Evolutionary conservation across 2,797 vertebrate species (phyloP), one percentile per base, ranked within the genome.

Genomic region (Callimico goeldii): DNA sequence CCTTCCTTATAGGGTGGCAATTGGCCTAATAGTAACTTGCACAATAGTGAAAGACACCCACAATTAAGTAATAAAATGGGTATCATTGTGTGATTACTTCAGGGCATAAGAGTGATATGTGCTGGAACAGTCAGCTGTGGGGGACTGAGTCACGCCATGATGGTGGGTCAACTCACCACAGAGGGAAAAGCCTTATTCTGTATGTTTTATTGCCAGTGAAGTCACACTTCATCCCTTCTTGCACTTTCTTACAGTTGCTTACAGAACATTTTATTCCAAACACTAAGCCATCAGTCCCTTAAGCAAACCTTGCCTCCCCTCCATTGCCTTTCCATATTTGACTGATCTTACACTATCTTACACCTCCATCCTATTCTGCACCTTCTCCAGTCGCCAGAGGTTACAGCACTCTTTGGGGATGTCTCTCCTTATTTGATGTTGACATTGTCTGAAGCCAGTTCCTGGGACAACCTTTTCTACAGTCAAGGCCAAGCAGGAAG

Each of bases 81-180:
- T 48, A 11, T 57, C 10, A 0, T 30, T 8, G 24, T 12, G 11
- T 26, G 30, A 30, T 52, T 52, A 11, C 52, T n/a, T 86, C 24
- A 48, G 52, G 26, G 43, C 46, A 64, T 5, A 46, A 55, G 30
- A 33, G 24, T 1, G 0, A 19, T n/a, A 3, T n/a, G 36, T 64
- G 7, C 55, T 11, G 39, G 83, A 33, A 19, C 64, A 19, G 13
- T 36, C 39, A 67, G 55, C 4, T 1, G 43, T 24, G 3, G 8
- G 7, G 8, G 14, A 24, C 48, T 50, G 79, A 67, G 8, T 5
- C 26, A 22, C 0, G 0, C 26, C 64, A 4, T 7, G 28, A 10
- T 33, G 41, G 41, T 72, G 67, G 55, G 36, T 26, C 39, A 39
- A 26, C 15, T 36, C 43, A 36, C 36, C 11, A 11, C 43, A n/a